These are phyloP conservation scores for Araneus ventricosus DNA, from an alignment of 1,140 invertebrate species.

Conservation along the genomic window DNA sequence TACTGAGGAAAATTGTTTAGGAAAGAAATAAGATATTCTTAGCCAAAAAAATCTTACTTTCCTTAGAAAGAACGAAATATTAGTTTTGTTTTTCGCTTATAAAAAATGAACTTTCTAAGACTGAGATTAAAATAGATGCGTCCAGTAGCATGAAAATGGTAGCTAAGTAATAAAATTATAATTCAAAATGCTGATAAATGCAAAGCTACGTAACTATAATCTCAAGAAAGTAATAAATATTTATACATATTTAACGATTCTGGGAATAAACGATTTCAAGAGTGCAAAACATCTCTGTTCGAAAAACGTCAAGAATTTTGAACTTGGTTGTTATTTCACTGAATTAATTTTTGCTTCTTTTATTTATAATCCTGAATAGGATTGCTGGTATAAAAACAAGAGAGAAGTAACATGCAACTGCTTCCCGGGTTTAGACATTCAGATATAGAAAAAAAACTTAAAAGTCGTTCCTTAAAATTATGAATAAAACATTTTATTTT, in stretches of 20 bases:
- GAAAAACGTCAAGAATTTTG: neutral
- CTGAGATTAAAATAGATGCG: neutral
- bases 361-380: neutral
- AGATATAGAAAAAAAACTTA: neutral
- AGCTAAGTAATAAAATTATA: neutral
- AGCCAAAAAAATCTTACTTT: no score
- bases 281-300: neutral
- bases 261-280: neutral
- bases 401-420: neutral
- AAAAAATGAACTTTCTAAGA: neutral
- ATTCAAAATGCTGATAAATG: neutral
- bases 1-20: no score
- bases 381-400: neutral
- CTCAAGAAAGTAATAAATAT: neutral
- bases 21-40: no score
- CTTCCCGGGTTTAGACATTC: neutral
- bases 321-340: neutral
- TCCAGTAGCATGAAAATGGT: neutral
- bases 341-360: neutral
- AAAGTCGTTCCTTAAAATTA: neutral
- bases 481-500: constrained; percentile 30
- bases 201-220: neutral
- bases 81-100: no score
- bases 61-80: no score
- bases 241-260: neutral